Conservation (phyloP, 2,888 invertebrate species). For the Aphrophora alni region DNA sequence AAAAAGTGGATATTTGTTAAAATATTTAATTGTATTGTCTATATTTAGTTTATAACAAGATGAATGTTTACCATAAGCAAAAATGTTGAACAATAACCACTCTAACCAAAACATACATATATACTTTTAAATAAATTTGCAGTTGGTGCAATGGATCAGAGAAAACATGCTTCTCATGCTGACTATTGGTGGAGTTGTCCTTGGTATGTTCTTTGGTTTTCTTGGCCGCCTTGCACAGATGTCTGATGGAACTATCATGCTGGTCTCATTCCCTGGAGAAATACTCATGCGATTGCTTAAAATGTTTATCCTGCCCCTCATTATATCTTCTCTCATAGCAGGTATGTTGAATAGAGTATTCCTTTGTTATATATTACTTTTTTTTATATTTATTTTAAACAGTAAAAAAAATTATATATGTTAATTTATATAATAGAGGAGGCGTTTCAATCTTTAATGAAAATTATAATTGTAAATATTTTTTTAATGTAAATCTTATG, state of each 20-base stretch:
- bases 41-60: no score
- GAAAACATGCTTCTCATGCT: constrained; percentile 65
- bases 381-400: no score
- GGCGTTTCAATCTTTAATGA: no score
- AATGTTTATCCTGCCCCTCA: constrained; percentile 72
- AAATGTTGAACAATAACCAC: no score
- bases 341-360: constrained; percentile 56
- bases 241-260: constrained; percentile 61
- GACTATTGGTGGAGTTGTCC: constrained; percentile 63
- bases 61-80: no score
- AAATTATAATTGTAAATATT: no score
- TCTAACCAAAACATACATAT: neutral
- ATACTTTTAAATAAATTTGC: constrained; percentile 13
- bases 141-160: constrained; percentile 59
- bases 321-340: constrained; percentile 68
- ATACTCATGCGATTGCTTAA: constrained; percentile 71
- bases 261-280: constrained; percentile 71
- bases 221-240: constrained; percentile 60
- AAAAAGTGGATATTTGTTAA: no score
- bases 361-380: neutral
- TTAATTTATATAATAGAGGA: no score
- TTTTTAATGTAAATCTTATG: no score
- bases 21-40: no score
- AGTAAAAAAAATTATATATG: no score
- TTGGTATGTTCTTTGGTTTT: constrained; percentile 67